Base-by-base conservation (phyloP, 2,888 invertebrate species). In the Tiliacea aurago region DNA sequence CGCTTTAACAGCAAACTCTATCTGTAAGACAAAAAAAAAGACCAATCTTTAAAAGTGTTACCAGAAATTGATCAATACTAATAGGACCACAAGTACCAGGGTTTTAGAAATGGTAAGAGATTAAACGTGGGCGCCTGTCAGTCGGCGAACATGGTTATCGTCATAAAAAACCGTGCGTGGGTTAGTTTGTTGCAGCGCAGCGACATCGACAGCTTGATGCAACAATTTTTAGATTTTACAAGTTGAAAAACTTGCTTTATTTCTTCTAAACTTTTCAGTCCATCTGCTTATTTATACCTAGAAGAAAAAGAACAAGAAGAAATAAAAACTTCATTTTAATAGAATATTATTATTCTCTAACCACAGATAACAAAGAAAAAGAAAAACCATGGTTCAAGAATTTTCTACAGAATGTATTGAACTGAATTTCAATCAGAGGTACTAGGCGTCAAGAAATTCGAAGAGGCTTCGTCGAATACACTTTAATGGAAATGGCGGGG, bases 51-150 rank as follows among this genome's bases (percentile, higher is more conserved):
- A 1, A 20, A 51, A 62, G 28, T 56, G 41, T 56, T 56, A 71
- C 65, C 58, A 72, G 61, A 81, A 84, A 70, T 84, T 72, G 70
- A 72, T 76, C 84, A 72, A 82, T 82, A 81, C 64, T 59, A 81
- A 81, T 82, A 70, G 67, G 77, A 81, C 53, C 81, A 84, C 49
- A 70, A 76, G 70, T 82, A 82, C 81, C 49, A 82, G 81, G 81
- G 23, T 11, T 51, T 18, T 55, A 84, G 67, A 65, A 73, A 81
- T 47, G 0, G 13, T 49, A 73, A 70, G 69, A 81, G 56, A 58
- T 69, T 37, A 66, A 56, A 72, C 41, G 41, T 71, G 56, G 67
- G 83, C 70, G 61, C 59, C 59, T 47, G 53, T 28, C 55, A 45
- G 70, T 43, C 59, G 61, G 23, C 41, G 64, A 55, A 51, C 23